A percentile compares a stretch with the other conserved stretches of the same genome.
phyloP scores from a whole-genome alignment of 1,140 invertebrate genomes.

The Campoletis sonorensis region DNA sequence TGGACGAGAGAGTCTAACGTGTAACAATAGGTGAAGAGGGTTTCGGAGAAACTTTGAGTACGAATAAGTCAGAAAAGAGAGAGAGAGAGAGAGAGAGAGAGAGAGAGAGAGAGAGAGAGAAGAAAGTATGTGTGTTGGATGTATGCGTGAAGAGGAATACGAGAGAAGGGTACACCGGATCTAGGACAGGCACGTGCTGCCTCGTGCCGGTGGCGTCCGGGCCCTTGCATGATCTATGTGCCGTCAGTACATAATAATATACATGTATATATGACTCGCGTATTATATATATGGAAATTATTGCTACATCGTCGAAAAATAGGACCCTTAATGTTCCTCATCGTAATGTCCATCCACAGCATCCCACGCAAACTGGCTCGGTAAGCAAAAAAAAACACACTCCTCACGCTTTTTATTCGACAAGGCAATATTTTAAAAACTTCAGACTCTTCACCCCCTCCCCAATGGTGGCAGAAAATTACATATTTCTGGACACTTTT shows the following conservation, averaged over 20 bases:
- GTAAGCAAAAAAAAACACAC: constrained; percentile 51
- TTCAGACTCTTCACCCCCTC: too few species aligned
- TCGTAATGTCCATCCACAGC: constrained; percentile 54
- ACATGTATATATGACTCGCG: constrained; percentile 38
- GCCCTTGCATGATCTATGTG: constrained; percentile 71
- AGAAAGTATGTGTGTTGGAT: constrained; percentile 6
- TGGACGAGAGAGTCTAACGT: constrained; percentile 42
- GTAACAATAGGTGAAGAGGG: constrained; percentile 33
- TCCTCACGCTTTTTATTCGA: background rate
- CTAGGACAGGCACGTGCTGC: constrained; percentile 69
- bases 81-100: constrained; percentile 21
- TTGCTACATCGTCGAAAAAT: constrained; percentile 68
- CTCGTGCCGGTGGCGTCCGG: constrained; percentile 63
- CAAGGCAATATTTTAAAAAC: constrained; percentile 27
- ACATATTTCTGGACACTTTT: too few species aligned
- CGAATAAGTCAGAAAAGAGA: background rate
- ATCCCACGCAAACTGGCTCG: constrained; percentile 54
- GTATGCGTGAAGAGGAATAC: constrained; percentile 11
- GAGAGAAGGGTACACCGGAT: constrained; percentile 53
- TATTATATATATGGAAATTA: constrained; percentile 71
- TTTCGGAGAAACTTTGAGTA: constrained; percentile 1
- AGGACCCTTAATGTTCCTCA: constrained; percentile 57
- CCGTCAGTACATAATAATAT: constrained; percentile 54
- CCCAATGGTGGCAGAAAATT: too few species aligned
- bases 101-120: constrained; percentile 40